Conservation (phyloP, 2,797 vertebrate genomes). For the Cyprinodon diabolis region DNA sequence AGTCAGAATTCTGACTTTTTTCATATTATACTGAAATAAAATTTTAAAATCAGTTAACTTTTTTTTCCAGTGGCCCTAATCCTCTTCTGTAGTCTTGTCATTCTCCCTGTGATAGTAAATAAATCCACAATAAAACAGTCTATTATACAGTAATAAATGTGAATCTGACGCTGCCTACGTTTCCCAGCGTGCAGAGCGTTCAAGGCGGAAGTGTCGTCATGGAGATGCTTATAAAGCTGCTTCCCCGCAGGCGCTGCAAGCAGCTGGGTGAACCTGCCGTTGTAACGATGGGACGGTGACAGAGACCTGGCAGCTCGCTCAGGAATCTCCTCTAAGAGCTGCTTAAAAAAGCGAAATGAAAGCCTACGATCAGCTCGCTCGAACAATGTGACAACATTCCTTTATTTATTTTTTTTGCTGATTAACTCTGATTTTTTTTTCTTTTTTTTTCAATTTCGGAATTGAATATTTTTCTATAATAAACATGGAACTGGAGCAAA, state of each 20-base stretch:
- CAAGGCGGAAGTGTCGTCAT: slow-evolving; percentile 75
- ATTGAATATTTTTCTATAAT: background rate
- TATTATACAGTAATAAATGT: background rate
- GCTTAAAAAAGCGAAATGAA: slow-evolving; percentile 21
- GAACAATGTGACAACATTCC: slow-evolving; percentile 55
- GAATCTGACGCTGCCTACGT: slow-evolving; percentile 50
- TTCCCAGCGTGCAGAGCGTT: slow-evolving; percentile 68
- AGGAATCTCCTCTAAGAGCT: slow-evolving; percentile 61
- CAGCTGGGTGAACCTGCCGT: slow-evolving; percentile 73
- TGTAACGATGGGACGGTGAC: slow-evolving; percentile 68
- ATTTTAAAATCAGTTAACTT: no score
- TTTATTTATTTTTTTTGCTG: background rate
- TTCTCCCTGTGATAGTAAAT: no score
- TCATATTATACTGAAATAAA: no score
- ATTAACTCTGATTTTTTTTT: background rate
- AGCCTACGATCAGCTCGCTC: slow-evolving; percentile 9
- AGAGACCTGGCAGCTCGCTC: slow-evolving; percentile 57
- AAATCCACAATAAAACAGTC: background rate
- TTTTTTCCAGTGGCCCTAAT: no score
- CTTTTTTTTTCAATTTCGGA: slow-evolving; percentile 8
- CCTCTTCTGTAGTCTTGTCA: no score
- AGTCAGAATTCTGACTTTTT: no score
- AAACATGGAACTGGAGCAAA: slow-evolving; percentile 54
- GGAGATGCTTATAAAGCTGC: slow-evolving; percentile 74
- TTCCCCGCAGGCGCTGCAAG: slow-evolving; percentile 53